phyloP scores from a whole-genome alignment of 1,140 invertebrate genomes.

The Penaeus chinensis region DNA sequence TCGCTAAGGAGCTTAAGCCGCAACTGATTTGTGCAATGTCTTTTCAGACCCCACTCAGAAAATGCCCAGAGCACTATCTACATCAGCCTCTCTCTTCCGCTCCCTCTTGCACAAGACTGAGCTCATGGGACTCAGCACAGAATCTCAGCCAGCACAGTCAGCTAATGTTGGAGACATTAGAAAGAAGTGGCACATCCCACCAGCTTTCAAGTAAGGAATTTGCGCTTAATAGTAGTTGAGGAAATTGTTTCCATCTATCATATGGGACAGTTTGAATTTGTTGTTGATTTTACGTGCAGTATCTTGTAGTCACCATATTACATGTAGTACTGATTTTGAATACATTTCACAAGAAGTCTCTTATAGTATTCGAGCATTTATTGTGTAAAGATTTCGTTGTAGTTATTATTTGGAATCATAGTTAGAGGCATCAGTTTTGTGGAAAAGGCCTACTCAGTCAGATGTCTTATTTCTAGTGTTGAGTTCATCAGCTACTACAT shows the following conservation, averaged over 20 bases:
- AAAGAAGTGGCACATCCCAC: conserved; percentile 93
- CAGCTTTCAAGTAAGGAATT: conserved; percentile 76
- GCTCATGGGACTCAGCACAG: conserved; percentile 88
- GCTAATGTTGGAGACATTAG: conserved; percentile 84
- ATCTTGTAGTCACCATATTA: no score
- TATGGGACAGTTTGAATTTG: no score
- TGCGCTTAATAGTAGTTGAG: background rate
- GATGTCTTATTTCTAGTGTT: conserved; percentile 72
- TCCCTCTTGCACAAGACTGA: conserved; percentile 87
- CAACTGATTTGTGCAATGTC: conserved; percentile 36
- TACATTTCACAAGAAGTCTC: no score
- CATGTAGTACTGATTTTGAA: no score
- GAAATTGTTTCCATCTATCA: no score
- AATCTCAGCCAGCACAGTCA: conserved; percentile 83
- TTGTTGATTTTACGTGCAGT: no score
- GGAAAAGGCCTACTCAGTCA: no score
- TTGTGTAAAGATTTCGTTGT: no score
- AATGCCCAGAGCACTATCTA: conserved; percentile 89
- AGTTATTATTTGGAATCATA: no score
- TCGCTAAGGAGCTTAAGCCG: no score
- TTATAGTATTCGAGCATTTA: no score
- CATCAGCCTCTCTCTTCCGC: conserved; percentile 88
- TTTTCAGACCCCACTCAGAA: conserved; percentile 89
- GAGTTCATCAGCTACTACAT: conserved; percentile 96
- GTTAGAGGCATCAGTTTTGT: no score